Base-by-base conservation (phyloP, 1,140 invertebrate species). In the Tribolium castaneum region DNA sequence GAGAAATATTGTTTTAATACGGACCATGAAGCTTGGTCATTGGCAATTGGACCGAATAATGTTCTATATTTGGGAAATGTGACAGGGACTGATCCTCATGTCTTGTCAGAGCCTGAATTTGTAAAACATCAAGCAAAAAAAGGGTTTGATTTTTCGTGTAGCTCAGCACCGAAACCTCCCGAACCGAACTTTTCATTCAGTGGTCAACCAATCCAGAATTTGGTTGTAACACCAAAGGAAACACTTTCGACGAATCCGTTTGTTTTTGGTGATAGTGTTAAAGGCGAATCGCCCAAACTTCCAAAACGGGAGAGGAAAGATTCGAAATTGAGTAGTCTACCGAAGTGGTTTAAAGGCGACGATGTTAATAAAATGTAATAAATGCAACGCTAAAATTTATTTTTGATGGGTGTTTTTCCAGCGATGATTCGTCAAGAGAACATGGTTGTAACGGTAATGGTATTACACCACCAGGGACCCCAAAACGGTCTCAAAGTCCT, bases 401-500 rank as follows among this genome's bases (percentile, higher is more conserved):
- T 13, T 71, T 71, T 71, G 93, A 30, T 93, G 13, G 84, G 81
- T 0, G 84, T 85, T 75, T 81, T 10, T 56, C n/a, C 54, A 75
- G 52, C 34, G 52, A 75, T 12, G 30, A 12, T n/a, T 66, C n/a
- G 3, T 59, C 10, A 3, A 22, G 19, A 59, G 54, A 66, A 30
- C 30, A 35, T 82, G 86, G 93, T 78, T 90, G 91, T 6, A 95
- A 95, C 87, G 94, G 93, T 16, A 96, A 95, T 86, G 93, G 92
- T 13, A 90, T 90, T 0, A 94, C 93, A 39, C 92, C 93, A 45
- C 90, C 92, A 2, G 92, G 92, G 49, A 93, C 93, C n/a, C 93
- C 93, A n/a, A 85, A 87, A 70, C 86, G 88, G 84, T 85, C 86
- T 22, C 91, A 91, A 9, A 87, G 92, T 87, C 87, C 89, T 7